phyloP scores from a whole-genome alignment of 1,140 invertebrate species.

The Caenorhabditis inopinata region DNA sequence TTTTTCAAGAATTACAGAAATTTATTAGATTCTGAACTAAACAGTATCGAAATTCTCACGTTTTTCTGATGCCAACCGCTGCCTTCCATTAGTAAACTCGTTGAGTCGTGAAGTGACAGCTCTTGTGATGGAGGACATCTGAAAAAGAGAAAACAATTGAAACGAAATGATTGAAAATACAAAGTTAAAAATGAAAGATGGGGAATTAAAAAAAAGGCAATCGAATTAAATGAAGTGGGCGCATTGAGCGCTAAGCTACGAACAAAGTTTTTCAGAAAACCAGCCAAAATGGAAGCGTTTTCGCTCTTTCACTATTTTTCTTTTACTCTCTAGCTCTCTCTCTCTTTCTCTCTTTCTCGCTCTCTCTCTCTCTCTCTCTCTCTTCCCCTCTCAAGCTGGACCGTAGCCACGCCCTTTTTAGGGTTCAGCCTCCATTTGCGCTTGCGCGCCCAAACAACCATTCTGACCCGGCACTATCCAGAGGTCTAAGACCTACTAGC shows the following conservation, averaged over 20 bases:
- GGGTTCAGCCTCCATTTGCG: constrained; percentile 19
- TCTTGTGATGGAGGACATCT: constrained; percentile 23
- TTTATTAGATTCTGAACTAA: too few species aligned
- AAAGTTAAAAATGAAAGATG: neutral
- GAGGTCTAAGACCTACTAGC: neutral
- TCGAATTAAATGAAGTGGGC: too few species aligned
- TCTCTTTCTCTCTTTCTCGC: neutral
- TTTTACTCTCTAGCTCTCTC: too few species aligned
- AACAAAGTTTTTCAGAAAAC: constrained; percentile 7
- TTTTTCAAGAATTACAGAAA: too few species aligned
- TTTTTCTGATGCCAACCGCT: neutral
- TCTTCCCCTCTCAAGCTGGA: neutral
- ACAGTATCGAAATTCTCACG: neutral
- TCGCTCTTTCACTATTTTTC: neutral
- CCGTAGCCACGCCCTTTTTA: neutral
- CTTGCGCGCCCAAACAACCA: neutral
- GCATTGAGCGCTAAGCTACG: neutral
- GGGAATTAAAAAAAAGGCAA: neutral
- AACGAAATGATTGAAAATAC: neutral
- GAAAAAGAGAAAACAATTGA: neutral
- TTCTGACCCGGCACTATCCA: neutral
- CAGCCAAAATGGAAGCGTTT: constrained; percentile 8
- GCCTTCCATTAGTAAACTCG: neutral
- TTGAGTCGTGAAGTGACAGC: neutral
- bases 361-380: neutral